Base-by-base conservation (phyloP, 2,113 vertebrate species). In the Delphinus delphis region DNA sequence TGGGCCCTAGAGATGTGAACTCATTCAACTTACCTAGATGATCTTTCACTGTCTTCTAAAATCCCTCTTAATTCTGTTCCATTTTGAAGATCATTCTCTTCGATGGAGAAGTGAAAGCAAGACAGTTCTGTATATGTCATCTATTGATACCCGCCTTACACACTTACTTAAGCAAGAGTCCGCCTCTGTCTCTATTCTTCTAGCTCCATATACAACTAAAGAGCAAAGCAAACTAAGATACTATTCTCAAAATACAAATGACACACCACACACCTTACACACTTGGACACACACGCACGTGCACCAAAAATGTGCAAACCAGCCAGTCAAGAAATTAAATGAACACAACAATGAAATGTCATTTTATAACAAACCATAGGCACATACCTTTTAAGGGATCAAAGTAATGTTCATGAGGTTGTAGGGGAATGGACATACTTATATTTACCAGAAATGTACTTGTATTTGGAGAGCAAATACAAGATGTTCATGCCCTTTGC, bases 51-150 rank as follows among this genome's bases (percentile, higher is more conserved):
- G 8, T 92, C 79, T 71, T 77, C 71, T 63, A 68, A 89, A n/a
- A n/a, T 80, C 41, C 65, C 58, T 71, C 73, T 79, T 80, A 68
- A 20, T 55, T n/a, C 28, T 38, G 90, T 91, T 81, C 62, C 38
- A 83, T 89, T 96, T 17, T 41, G 36, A 92, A 97, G 79, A 53
- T 26, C 62, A 86, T 70, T 63, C 53, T 94, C 88, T 77, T 81
- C 31, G 41, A 70, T 31, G 47, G 71, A 76, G 60, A 88, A 67
- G 12, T 88, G 33, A 93, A 95, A 81, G 21, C 28, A 50, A 87
- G 70, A n/a, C 11, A 55, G 36, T 44, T 96, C 55, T 82, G 63
- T 15, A 41, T 13, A 65, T 20, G 20, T 31, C 62, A 63, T 10
- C 68, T 80, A 74, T 44, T 67, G 76, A 79, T 36, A 17, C 44